Conservation (phyloP, 2,888 invertebrate genomes). For the Holacanthella duospinosa region DNA sequence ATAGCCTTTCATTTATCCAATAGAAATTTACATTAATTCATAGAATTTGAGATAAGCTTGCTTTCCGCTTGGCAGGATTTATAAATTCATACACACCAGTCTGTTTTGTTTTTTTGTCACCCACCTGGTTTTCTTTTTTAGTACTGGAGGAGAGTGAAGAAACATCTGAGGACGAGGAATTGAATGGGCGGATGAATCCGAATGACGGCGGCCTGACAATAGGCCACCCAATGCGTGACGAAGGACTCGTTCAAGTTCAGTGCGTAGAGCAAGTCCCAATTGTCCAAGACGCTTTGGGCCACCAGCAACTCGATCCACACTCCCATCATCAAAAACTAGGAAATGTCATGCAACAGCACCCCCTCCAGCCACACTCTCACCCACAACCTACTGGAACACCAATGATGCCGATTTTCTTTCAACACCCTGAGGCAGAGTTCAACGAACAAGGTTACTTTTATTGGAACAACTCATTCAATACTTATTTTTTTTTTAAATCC, state of each 20-base stretch:
- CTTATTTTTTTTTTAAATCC: too few relatives aligned
- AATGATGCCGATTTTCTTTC: conserved; percentile 7
- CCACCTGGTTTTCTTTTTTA: conserved; percentile 11
- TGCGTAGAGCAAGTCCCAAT: not conserved
- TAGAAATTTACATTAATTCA: too few relatives aligned
- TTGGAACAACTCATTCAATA: too few relatives aligned
- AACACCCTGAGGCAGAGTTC: not conserved
- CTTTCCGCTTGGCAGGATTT: too few relatives aligned
- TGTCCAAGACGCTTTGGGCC: not conserved
- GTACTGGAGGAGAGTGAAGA: conserved; percentile 17
- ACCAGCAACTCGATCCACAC: not conserved
- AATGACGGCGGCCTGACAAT: conserved; percentile 8
- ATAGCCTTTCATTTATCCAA: too few relatives aligned
- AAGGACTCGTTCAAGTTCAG: conserved; percentile 11
- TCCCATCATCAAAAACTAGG: conserved; percentile 17
- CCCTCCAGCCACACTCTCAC: conserved; percentile 4
- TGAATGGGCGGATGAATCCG: conserved; percentile 9
- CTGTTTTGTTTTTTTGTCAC: too few relatives aligned
- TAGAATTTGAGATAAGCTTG: too few relatives aligned
- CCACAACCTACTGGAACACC: not conserved
- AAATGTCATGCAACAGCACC: conserved; percentile 7
- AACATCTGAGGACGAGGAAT: conserved; percentile 15
- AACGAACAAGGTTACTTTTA: too few relatives aligned
- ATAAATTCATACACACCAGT: too few relatives aligned
- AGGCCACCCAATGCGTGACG: conserved; percentile 13